A percentile compares a stretch with the other conserved stretches of the same genome.
phyloP scores from a whole-genome alignment of 2,113 vertebrate species.

The Sinosuthora webbiana region DNA sequence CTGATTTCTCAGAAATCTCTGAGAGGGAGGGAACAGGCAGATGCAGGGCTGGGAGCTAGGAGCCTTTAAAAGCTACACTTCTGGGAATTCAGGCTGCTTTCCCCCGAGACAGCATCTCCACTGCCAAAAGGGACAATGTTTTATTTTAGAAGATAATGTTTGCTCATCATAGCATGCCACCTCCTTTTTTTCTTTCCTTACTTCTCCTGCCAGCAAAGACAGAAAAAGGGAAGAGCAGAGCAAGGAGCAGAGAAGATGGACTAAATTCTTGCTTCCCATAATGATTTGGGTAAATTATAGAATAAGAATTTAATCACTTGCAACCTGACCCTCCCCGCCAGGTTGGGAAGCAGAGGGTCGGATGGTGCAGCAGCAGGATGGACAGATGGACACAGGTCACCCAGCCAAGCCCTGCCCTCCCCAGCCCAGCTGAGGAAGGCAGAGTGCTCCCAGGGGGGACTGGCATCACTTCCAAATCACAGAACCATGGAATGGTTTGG shows the following conservation, averaged over 20 bases:
- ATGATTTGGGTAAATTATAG: neutral
- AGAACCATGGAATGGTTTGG: neutral
- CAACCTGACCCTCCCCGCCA: rapidly evolving
- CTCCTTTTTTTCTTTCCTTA: neutral
- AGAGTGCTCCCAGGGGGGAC: neutral
- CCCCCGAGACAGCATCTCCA: neutral
- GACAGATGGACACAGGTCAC: neutral
- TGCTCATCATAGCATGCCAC: neutral
- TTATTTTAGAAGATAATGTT: neutral
- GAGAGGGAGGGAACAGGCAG: neutral
- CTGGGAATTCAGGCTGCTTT: neutral
- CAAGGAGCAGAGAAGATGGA: neutral
- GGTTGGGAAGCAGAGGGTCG: neutral
- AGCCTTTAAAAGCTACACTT: neutral
- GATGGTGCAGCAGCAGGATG: neutral
- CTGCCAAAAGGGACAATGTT: neutral
- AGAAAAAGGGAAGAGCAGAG: neutral
- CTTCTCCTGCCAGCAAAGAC: neutral
- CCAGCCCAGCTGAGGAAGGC: slow-evolving; percentile 15
- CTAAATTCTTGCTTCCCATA: neutral
- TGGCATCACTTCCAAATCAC: neutral
- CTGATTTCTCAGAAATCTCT: slow-evolving; percentile 1
- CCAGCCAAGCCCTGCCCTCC: neutral
- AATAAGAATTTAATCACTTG: neutral
- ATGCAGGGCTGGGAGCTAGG: rapidly evolving